These are phyloP conservation scores for Poecilia gillii DNA, from an alignment of 2,797 vertebrate species.

Conservation along the genomic window DNA sequence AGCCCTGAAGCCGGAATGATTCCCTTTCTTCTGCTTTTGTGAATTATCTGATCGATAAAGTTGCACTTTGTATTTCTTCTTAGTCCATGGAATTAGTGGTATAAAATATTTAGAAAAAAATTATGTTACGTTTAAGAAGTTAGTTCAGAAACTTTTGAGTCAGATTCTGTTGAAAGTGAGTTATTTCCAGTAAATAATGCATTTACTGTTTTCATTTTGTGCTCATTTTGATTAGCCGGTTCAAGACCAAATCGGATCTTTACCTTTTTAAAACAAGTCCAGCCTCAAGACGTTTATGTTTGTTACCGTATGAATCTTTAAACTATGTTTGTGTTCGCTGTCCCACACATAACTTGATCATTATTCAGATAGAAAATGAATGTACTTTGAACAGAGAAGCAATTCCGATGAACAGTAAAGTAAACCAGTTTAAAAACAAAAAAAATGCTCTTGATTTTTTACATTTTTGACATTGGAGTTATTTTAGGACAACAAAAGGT, in stretches of 20 bases:
- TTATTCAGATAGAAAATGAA: not conserved
- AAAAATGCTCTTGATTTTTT: not conserved
- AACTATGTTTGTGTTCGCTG: not conserved
- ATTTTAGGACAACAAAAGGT: not conserved
- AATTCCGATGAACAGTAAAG: not conserved
- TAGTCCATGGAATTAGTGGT: not conserved
- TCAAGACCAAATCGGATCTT: not conserved
- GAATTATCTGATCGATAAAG: slow-evolving; percentile 24
- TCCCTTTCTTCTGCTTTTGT: not conserved
- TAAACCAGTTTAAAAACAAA: not conserved
- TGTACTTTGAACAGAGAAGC: not conserved
- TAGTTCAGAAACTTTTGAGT: not conserved
- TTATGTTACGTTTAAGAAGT: too few species aligned
- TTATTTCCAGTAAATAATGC: not conserved
- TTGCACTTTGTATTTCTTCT: slow-evolving; percentile 15
- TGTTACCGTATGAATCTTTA: not conserved
- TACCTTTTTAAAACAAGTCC: not conserved
- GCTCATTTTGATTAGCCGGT: not conserved
- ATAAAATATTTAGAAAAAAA: not conserved
- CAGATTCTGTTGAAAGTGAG: not conserved
- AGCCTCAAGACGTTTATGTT: not conserved
- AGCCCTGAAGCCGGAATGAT: slow-evolving; percentile 14
- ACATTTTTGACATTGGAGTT: not conserved
- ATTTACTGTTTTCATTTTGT: not conserved
- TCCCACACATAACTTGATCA: not conserved